A percentile compares a stretch with the other conserved stretches of the same genome.
These are phyloP conservation scores for Riparia riparia DNA, from an alignment of 2,113 vertebrate genomes.

Conservation along the genomic window DNA sequence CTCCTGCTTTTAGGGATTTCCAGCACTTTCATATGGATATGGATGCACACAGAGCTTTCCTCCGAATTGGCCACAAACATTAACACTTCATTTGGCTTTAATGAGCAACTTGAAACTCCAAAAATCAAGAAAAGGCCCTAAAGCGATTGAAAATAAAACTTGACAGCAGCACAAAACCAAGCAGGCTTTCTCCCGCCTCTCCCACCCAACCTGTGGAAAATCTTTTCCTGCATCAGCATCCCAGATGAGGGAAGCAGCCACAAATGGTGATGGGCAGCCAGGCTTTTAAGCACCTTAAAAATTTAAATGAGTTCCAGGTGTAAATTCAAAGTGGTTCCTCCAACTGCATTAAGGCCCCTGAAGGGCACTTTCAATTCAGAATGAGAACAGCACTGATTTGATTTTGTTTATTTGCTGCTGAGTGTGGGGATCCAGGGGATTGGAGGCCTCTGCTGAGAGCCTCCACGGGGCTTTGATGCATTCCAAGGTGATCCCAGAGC, in stretches of 20 bases:
- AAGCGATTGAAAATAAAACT: not conserved
- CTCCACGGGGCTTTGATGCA: not conserved
- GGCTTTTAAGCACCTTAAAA: constrained; percentile 54
- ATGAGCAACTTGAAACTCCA: not conserved
- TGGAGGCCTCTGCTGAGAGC: not conserved
- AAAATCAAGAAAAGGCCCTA: not conserved
- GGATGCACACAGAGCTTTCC: not conserved
- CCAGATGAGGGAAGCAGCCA: not conserved
- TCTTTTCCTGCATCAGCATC: not conserved
- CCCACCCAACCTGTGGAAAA: not conserved
- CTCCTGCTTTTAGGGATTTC: not conserved
- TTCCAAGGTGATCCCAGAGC: not conserved
- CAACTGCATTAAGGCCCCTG: not conserved
- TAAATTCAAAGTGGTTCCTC: not conserved
- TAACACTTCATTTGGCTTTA: not conserved
- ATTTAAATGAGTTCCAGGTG: constrained; percentile 39
- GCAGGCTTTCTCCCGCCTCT: not conserved
- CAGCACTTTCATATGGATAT: not conserved
- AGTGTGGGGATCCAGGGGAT: not conserved
- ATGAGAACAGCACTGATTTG: not conserved
- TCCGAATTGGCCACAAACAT: not conserved
- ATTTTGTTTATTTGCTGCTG: not conserved
- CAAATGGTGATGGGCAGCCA: not conserved
- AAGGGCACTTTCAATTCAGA: not conserved
- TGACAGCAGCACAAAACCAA: not conserved